phyloP scores from a whole-genome alignment of 2,888 invertebrate species.

The Drosophila prostipennis region DNA sequence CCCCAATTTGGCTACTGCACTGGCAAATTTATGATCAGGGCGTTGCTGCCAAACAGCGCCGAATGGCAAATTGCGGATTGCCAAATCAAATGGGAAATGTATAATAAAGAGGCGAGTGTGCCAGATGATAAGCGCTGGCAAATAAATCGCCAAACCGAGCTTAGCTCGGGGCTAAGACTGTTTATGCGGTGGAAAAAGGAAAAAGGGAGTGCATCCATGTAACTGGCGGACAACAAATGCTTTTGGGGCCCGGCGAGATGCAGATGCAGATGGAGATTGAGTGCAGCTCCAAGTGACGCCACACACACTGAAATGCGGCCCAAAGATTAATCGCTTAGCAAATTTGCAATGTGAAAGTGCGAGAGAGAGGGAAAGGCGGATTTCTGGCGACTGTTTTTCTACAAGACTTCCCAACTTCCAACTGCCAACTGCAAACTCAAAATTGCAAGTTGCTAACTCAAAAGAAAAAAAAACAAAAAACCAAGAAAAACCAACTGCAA shows the following conservation, averaged over 20 bases:
- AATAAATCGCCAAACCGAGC: conserved; percentile 57
- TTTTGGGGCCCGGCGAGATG: conserved; percentile 32
- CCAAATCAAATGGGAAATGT: conserved; percentile 39
- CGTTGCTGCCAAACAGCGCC: conserved; percentile 57
- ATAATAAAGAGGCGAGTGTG: conserved; percentile 51
- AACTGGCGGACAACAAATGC: conserved; percentile 27
- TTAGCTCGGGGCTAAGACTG: background rate
- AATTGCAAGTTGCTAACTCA: conserved; percentile 11
- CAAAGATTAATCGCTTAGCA: conserved; percentile 64
- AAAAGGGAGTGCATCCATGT: conserved; percentile 18
- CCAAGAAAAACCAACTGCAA: conserved; percentile 14
- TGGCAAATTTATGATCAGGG: conserved; percentile 62
- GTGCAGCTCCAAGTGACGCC: conserved; percentile 64
- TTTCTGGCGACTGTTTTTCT: conserved; percentile 26
- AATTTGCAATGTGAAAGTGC: conserved; percentile 74
- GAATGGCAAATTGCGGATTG: conserved; percentile 31
- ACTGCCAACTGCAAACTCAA: conserved; percentile 11
- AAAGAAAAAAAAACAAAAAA: background rate
- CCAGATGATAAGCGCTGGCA: conserved; percentile 67
- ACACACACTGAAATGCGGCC: conserved; percentile 38
- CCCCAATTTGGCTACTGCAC: conserved; percentile 60
- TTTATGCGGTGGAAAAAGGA: too few species aligned
- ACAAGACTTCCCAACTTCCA: background rate
- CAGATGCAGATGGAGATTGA: conserved; percentile 57
- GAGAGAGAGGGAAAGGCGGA: conserved; percentile 43